phyloP scores from a whole-genome alignment of 1,140 invertebrate genomes.

The Bombus turneri region DNA sequence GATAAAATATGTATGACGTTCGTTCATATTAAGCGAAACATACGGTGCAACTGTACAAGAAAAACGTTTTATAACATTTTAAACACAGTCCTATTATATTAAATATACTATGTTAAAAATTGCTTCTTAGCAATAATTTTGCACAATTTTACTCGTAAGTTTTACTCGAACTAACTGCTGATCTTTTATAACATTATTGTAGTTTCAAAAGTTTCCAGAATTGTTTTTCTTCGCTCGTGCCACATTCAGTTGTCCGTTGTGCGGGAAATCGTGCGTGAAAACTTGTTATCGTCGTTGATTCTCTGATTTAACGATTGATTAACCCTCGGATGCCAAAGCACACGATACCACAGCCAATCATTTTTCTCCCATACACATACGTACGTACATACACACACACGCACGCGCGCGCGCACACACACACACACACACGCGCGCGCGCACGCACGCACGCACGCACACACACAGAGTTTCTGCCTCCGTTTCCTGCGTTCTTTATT shows the following conservation, averaged over 20 bases:
- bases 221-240: neutral
- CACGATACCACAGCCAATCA: no score
- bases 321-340: neutral
- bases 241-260: neutral
- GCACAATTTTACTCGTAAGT: constrained; percentile 16
- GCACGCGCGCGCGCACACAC: no score
- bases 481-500: no score
- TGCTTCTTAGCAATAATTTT: constrained; percentile 25
- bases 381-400: no score
- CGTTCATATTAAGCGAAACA: constrained; percentile 2
- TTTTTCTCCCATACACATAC: no score
- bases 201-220: neutral
- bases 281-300: neutral
- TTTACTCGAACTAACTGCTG: neutral
- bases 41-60: constrained; percentile 26
- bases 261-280: neutral
- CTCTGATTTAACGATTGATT: neutral
- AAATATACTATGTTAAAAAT: constrained; percentile 21
- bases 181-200: neutral
- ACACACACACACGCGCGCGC: no score
- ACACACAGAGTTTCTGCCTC: no score
- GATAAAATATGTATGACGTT: constrained; percentile 4
- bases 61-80: constrained; percentile 44
- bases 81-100: constrained; percentile 9
- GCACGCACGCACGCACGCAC: no score